These are phyloP conservation scores for Pandemis cinnamomeana DNA, from an alignment of 2,888 invertebrate genomes.

Conservation along the genomic window DNA sequence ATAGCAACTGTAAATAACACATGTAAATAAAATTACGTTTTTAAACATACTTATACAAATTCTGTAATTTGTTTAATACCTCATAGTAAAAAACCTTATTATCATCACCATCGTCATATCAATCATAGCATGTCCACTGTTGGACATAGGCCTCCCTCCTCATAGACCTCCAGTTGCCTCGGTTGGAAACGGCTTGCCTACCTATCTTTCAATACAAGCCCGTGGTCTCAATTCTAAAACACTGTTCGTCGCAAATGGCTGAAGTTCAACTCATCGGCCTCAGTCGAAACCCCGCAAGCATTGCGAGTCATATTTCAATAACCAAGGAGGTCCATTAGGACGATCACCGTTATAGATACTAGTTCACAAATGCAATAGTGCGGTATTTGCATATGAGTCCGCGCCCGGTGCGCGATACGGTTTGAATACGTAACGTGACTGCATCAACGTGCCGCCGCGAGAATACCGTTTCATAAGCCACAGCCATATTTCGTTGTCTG, in stretches of 20 bases:
- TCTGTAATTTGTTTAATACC: no score
- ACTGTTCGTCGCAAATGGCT: not conserved
- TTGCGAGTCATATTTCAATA: slow-evolving; percentile 39
- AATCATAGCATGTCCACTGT: no score
- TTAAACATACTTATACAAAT: no score
- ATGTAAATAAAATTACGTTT: no score
- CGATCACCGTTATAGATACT: slow-evolving; percentile 60
- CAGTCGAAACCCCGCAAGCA: slow-evolving; percentile 21
- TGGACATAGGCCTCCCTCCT: no score
- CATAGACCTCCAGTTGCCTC: no score
- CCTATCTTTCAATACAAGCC: no score
- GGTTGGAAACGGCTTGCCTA: no score
- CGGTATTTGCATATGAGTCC: slow-evolving; percentile 70
- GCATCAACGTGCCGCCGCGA: slow-evolving; percentile 53
- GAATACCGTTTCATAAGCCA: slow-evolving; percentile 63
- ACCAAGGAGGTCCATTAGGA: slow-evolving; percentile 42
- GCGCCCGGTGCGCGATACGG: slow-evolving; percentile 58
- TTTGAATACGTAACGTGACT: slow-evolving; percentile 69
- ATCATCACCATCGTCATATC: no score
- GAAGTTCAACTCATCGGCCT: not conserved
- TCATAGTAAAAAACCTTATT: no score
- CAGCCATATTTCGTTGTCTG: slow-evolving; percentile 53
- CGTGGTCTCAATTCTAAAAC: no score
- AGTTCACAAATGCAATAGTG: slow-evolving; percentile 67
- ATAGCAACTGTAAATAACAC: no score